Evolutionary conservation across 2,888 invertebrate species (phyloP).

Genomic region (Allophyes oxyacanthae): DNA sequence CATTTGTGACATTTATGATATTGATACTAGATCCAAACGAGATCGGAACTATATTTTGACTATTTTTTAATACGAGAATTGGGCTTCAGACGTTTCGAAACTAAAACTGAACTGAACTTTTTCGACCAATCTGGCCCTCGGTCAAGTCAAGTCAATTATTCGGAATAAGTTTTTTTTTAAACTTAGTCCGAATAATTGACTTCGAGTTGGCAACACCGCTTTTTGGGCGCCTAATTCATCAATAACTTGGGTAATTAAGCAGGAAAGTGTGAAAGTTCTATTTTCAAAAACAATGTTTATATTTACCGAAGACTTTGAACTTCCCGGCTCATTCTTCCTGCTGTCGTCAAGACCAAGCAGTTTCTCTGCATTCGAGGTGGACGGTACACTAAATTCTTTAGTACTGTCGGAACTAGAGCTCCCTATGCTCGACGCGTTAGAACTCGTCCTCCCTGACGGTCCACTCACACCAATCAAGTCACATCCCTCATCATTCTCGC

Average conservation of each 20-base stretch:
- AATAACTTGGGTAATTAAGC: not conserved
- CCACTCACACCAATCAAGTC: slow-evolving; percentile 69
- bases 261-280: not conserved
- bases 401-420: slow-evolving; percentile 79
- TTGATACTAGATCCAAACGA: too few relatives aligned
- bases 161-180: too few relatives aligned
- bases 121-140: too few relatives aligned
- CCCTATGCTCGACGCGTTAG: slow-evolving; percentile 80
- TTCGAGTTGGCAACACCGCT: too few relatives aligned
- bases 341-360: slow-evolving; percentile 77
- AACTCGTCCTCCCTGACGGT: slow-evolving; percentile 76
- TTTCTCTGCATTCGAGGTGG: slow-evolving; percentile 84
- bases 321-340: slow-evolving; percentile 67
- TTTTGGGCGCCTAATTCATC: too few relatives aligned
- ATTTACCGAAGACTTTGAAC: slow-evolving; percentile 73
- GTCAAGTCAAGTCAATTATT: too few relatives aligned
- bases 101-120: too few relatives aligned
- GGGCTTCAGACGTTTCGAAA: too few relatives aligned
- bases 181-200: too few relatives aligned
- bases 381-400: slow-evolving; percentile 79
- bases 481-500: slow-evolving; percentile 72
- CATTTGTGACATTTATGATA: too few relatives aligned
- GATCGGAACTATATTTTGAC: too few relatives aligned
- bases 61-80: too few relatives aligned
- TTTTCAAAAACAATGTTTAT: not conserved